phyloP scores from a whole-genome alignment of 2,888 invertebrate genomes.

The Hyppa rectilinea region DNA sequence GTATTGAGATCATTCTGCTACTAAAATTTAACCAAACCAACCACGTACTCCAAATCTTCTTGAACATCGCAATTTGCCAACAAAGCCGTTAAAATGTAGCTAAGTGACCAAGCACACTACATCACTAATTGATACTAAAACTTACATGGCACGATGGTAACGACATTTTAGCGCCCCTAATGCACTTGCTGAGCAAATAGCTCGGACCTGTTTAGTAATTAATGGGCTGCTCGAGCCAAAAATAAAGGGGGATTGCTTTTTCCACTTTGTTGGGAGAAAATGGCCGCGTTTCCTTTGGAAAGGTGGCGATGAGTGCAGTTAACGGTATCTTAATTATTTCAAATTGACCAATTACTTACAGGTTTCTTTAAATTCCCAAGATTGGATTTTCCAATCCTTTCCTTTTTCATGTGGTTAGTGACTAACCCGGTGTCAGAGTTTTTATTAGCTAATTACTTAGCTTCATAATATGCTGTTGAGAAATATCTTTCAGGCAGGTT shows the following conservation, averaged over 20 bases:
- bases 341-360: background rate
- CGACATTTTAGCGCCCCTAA: constrained; percentile 56
- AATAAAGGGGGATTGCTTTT: constrained; percentile 42
- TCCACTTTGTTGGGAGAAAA: constrained; percentile 35
- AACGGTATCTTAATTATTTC: background rate
- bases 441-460: too few species aligned
- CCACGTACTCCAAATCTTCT: constrained; percentile 13
- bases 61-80: constrained; percentile 38
- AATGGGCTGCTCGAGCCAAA: constrained; percentile 54
- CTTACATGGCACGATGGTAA: constrained; percentile 48
- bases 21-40: background rate
- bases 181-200: constrained; percentile 58
- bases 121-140: constrained; percentile 62
- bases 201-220: constrained; percentile 57
- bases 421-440: too few species aligned
- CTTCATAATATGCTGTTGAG: too few species aligned
- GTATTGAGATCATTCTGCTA: background rate
- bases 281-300: background rate
- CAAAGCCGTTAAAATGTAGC: constrained; percentile 51
- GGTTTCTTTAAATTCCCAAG: background rate
- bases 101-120: constrained; percentile 45
- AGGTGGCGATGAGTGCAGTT: constrained; percentile 20
- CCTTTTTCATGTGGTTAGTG: too few species aligned
- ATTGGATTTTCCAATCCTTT: background rate
- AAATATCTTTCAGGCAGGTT: too few species aligned